Conservation (phyloP, 2,888 invertebrate species). For the Limulus polyphemus region DNA sequence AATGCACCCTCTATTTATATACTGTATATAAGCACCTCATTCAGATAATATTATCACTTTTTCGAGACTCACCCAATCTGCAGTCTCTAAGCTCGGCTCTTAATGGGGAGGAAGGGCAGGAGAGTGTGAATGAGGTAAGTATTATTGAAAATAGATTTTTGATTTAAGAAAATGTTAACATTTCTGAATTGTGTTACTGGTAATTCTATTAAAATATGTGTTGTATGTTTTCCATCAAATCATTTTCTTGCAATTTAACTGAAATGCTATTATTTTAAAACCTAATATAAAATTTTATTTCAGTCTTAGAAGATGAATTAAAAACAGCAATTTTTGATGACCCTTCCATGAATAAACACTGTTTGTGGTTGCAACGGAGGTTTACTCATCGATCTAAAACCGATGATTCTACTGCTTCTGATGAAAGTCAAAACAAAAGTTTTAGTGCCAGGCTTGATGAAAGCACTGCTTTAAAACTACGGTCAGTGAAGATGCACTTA, state of each 20-base stretch:
- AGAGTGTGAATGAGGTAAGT: conserved; percentile 28
- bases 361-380: conserved; percentile 48
- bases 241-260: too few species aligned
- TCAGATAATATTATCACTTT: too few species aligned
- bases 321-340: conserved; percentile 68
- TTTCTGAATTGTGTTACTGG: too few species aligned
- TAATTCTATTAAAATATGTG: too few species aligned
- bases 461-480: conserved; percentile 2
- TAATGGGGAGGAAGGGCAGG: conserved; percentile 48
- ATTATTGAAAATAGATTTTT: too few species aligned
- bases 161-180: too few species aligned
- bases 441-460: neutral
- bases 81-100: neutral
- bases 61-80: too few species aligned
- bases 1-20: too few species aligned
- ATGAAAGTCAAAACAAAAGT: conserved; percentile 4
- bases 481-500: conserved; percentile 17
- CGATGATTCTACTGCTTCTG: conserved; percentile 41
- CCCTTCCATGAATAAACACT: conserved; percentile 61
- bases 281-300: conserved; percentile 1
- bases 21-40: too few species aligned
- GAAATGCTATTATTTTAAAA: too few species aligned
- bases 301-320: conserved; percentile 48
- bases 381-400: conserved; percentile 13
- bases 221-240: too few species aligned